Base-by-base conservation (phyloP, 2,797 vertebrate genomes). In the Oophaga sylvatica region DNA sequence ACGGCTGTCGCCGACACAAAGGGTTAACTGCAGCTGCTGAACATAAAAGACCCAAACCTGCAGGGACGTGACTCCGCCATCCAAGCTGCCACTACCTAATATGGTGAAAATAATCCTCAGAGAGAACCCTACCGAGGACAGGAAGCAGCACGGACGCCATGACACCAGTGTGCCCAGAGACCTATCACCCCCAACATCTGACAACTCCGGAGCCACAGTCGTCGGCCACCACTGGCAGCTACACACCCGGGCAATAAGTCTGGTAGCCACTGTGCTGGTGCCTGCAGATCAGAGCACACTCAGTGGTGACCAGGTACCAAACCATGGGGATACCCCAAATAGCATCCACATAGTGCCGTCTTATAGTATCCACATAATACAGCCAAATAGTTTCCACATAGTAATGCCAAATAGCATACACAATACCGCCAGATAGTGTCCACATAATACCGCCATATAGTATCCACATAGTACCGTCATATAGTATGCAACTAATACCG, bases 31-130 rank as follows among this genome's bases (percentile, higher is more conserved):
- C 73, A 77, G 75, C 45, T 1, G 12, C 53, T 22, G 26, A 77
- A 56, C 75, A 77, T 77, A 48, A 77, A 77, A 77, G 75, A 26
- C 73, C 73, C n/a, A 19, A 76, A 77, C 75, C 75, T 77, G 75
- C 75, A 77, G 73, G 73, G 45, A 77, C 26, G 75, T 77, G 45
- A 77, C 75, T 20, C 45, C 0, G 16, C 0, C 5, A 16, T 26
- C n/a, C 22, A 12, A 48, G 20, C 71, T n/a, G 75, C 75, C 15
- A 48, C 9, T 77, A 56, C 75, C 75, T 77, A 77, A 77, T 77
- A 77, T 77, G 75, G 75, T 15, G 75, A 77, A n/a, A 48, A 53
- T 48, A 75, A 75, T 48, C 19, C 35, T 20, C 20, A 4, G 20
- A 5, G 3, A 48, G 71, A 75, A 75, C 41, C 35, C 13, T 4